phyloP scores from a whole-genome alignment of 2,113 vertebrate genomes.

The Cavia porcellus region DNA sequence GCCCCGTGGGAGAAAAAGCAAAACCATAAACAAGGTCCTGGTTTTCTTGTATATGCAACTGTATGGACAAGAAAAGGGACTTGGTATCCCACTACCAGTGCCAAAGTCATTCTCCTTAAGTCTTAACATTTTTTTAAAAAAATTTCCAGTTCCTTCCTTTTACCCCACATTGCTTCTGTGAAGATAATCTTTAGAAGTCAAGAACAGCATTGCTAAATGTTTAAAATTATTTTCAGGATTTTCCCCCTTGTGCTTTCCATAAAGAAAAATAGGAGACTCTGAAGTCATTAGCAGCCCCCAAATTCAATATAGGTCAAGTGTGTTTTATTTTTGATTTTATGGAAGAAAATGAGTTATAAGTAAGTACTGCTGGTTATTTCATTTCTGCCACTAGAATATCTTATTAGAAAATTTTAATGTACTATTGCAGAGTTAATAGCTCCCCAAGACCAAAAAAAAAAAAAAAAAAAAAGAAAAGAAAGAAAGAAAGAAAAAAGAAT shows the following conservation, averaged over 20 bases:
- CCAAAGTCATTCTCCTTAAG: slow-evolving; percentile 41
- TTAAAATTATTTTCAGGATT: not conserved
- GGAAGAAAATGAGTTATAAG: not conserved
- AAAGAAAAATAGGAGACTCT: not conserved
- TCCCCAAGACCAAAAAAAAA: not conserved
- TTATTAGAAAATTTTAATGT: not conserved
- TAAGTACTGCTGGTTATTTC: not conserved
- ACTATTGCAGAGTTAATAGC: not conserved
- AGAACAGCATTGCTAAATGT: slow-evolving; percentile 5
- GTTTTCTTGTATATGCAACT: slow-evolving; percentile 69
- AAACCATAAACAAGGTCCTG: slow-evolving; percentile 59
- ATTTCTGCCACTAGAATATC: not conserved
- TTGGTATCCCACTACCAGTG: not conserved
- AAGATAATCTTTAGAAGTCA: slow-evolving; percentile 42
- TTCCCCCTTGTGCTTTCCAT: not conserved
- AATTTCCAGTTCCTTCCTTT: not conserved
- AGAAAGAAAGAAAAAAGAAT: too few relatives aligned
- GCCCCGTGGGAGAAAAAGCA: slow-evolving; percentile 31
- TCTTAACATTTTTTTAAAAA: not conserved
- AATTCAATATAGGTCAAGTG: not conserved
- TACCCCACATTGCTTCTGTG: not conserved
- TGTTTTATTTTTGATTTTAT: slow-evolving; percentile 57
- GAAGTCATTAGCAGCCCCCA: not conserved
- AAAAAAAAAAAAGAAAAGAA: not conserved
- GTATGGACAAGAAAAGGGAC: slow-evolving; percentile 30